These are phyloP conservation scores for Istiophorus platypterus DNA, from an alignment of 2,113 vertebrate genomes.

Conservation along the genomic window DNA sequence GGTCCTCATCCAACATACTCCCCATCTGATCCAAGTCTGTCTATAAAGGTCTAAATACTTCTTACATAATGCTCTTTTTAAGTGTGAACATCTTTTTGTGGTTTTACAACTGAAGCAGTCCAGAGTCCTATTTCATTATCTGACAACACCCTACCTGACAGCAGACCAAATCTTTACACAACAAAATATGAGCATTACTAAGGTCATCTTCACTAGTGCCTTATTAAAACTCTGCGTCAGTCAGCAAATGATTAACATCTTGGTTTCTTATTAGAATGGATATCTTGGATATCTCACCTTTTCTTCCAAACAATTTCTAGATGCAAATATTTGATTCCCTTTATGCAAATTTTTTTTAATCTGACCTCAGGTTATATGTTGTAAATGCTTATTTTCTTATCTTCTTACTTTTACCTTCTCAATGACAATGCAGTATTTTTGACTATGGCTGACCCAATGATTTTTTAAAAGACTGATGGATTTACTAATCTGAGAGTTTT, in stretches of 20 bases:
- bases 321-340: background rate
- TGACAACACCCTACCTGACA: background rate
- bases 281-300: background rate
- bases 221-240: no score
- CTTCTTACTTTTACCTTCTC: background rate
- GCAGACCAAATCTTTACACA: slow-evolving; percentile 15
- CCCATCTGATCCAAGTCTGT: no score
- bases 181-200: background rate
- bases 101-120: background rate
- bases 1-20: no score
- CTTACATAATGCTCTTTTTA: background rate
- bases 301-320: no score
- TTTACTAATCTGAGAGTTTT: no score
- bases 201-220: no score
- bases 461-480: no score
- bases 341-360: background rate
- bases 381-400: background rate
- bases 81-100: background rate
- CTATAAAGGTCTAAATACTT: background rate
- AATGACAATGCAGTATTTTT: background rate
- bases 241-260: background rate
- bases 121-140: background rate
- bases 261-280: background rate
- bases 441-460: no score
- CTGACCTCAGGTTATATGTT: background rate